Evolutionary conservation across 2,797 vertebrate genomes (phyloP).

Genomic region (Brachyrhaphis roseni): DNA sequence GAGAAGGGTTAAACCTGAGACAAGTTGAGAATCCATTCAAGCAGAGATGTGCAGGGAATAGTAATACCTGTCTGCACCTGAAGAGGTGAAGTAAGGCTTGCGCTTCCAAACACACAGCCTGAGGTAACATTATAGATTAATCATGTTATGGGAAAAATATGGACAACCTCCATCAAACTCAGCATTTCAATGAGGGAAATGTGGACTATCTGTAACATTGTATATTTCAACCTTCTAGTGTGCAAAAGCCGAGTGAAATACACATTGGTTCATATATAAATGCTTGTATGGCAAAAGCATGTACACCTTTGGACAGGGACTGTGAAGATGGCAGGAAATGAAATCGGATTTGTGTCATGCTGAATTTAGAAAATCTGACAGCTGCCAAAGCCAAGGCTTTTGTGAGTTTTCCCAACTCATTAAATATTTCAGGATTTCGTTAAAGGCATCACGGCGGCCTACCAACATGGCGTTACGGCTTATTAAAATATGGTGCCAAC

Average conservation of each 20-base stretch:
- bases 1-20: conserved; percentile 61
- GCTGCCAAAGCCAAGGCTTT: conserved; percentile 24
- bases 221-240: conserved; percentile 38
- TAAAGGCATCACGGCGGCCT: conserved; percentile 7
- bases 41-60: conserved; percentile 72
- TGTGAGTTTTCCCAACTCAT: conserved; percentile 14
- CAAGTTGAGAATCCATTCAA: conserved; percentile 75
- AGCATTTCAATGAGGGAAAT: conserved; percentile 70
- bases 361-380: conserved; percentile 24
- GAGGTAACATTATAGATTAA: conserved; percentile 81
- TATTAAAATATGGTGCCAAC: conserved; percentile 5
- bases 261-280: conserved; percentile 27
- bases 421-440: conserved; percentile 23
- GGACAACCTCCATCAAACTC: conserved; percentile 58
- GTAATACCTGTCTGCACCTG: conserved; percentile 62
- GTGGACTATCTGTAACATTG: conserved; percentile 59
- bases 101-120: conserved; percentile 74
- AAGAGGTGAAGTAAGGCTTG: conserved; percentile 68
- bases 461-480: conserved; percentile 6
- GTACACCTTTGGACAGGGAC: conserved; percentile 8
- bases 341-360: conserved; percentile 7
- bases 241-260: conserved; percentile 29
- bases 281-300: conserved; percentile 5
- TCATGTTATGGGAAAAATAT: conserved; percentile 74
- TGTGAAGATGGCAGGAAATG: not conserved